A percentile compares a stretch with the other conserved stretches of the same genome.
These are phyloP conservation scores for Sula dactylatra DNA, from an alignment of 2,113 vertebrate species.

Conservation along the genomic window DNA sequence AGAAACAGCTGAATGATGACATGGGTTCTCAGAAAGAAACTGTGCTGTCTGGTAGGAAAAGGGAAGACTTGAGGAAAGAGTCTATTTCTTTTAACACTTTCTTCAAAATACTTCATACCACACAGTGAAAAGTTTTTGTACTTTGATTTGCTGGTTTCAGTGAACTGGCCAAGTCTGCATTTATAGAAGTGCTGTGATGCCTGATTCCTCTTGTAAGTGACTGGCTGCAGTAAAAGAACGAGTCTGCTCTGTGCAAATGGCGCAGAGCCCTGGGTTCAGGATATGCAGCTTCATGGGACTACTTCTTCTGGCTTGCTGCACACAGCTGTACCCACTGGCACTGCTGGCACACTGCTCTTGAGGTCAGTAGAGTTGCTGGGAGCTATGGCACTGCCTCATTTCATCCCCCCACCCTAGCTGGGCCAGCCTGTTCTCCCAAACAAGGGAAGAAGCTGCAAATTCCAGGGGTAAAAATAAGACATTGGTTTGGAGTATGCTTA, in stretches of 20 bases:
- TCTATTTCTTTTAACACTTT: not conserved
- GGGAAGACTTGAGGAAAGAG: not conserved
- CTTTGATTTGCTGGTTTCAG: not conserved
- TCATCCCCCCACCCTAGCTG: not conserved
- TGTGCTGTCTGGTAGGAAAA: not conserved
- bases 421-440: not conserved
- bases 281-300: not conserved
- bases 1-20: slow-evolving; percentile 72
- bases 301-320: not conserved
- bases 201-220: not conserved
- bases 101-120: not conserved
- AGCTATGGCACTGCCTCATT: not conserved
- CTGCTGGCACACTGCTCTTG: not conserved
- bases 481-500: not conserved
- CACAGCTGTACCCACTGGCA: not conserved
- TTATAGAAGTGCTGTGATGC: not conserved
- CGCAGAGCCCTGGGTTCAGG: not conserved
- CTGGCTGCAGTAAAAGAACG: not conserved
- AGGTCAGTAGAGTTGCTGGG: not conserved
- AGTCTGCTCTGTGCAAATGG: not conserved
- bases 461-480: not conserved
- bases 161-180: not conserved
- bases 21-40: slow-evolving; percentile 20
- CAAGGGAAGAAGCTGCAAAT: not conserved
- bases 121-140: not conserved